phyloP scores from a whole-genome alignment of 2,113 vertebrate species.

The Ochotona curzoniae region DNA sequence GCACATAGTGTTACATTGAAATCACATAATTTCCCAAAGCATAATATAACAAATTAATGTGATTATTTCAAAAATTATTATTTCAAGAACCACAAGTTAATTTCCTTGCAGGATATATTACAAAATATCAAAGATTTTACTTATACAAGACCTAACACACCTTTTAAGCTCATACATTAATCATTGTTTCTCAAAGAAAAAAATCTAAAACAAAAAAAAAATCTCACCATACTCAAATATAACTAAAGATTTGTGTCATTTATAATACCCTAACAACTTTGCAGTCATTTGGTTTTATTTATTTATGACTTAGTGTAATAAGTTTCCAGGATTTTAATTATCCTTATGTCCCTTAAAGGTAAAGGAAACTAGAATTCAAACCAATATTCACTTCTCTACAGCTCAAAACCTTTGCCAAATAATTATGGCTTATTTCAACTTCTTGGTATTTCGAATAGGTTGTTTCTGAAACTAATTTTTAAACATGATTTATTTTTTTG shows the following conservation, averaged over 20 bases:
- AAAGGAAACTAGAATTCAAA: not conserved
- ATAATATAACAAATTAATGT: not conserved
- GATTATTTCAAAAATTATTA: not conserved
- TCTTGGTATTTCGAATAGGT: not conserved
- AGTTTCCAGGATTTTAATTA: not conserved
- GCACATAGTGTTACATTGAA: not conserved
- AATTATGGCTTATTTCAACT: not conserved
- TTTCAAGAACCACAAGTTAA: not conserved
- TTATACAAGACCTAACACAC: slow-evolving; percentile 15
- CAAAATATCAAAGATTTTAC: not conserved
- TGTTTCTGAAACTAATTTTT: not conserved
- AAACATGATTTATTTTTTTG: slow-evolving; percentile 24
- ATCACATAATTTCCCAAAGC: not conserved
- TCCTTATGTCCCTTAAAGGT: not conserved
- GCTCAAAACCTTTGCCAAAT: not conserved
- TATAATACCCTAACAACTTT: not conserved
- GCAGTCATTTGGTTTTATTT: not conserved
- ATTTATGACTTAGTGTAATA: not conserved
- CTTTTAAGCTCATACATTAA: slow-evolving; percentile 1
- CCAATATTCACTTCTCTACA: not conserved
- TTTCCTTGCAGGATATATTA: not conserved
- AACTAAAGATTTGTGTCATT: not conserved
- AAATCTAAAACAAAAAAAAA: no score
- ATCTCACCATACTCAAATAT: no score
- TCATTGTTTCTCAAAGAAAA: no score